Evolutionary conservation across 2,113 vertebrate species (phyloP).

Genomic region (pig (Sus scrofa)): DNA sequence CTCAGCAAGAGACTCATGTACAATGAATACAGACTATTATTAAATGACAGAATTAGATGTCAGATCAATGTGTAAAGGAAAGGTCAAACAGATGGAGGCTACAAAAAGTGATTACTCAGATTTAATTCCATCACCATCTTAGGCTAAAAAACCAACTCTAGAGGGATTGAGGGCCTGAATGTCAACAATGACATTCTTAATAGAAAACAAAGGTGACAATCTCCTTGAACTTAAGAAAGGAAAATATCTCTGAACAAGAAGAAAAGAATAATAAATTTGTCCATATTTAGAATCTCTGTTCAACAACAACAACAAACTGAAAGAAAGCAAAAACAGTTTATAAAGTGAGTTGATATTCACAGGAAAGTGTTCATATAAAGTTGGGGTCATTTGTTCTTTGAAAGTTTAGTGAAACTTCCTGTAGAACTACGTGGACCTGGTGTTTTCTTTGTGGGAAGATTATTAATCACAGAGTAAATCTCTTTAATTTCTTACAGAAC

Average conservation of each 20-base stretch:
- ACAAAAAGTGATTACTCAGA: not conserved
- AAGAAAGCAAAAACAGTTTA: not conserved
- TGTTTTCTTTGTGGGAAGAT: not conserved
- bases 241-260: not conserved
- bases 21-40: not conserved
- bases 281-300: not conserved
- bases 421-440: not conserved
- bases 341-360: not conserved
- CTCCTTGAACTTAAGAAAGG: not conserved
- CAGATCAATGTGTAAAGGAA: not conserved
- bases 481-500: not conserved
- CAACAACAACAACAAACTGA: not conserved
- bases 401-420: not conserved
- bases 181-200: not conserved
- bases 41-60: not conserved
- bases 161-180: not conserved
- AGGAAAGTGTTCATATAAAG: not conserved
- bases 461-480: not conserved
- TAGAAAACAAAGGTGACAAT: not conserved
- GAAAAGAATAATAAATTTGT: not conserved
- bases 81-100: not conserved
- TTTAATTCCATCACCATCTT: slow-evolving; percentile 6
- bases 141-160: not conserved
- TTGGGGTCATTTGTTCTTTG: not conserved
- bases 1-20: not conserved